Evolutionary conservation across 2,888 invertebrate genomes (phyloP).

Genomic region (Leptinotarsa tumamoca): DNA sequence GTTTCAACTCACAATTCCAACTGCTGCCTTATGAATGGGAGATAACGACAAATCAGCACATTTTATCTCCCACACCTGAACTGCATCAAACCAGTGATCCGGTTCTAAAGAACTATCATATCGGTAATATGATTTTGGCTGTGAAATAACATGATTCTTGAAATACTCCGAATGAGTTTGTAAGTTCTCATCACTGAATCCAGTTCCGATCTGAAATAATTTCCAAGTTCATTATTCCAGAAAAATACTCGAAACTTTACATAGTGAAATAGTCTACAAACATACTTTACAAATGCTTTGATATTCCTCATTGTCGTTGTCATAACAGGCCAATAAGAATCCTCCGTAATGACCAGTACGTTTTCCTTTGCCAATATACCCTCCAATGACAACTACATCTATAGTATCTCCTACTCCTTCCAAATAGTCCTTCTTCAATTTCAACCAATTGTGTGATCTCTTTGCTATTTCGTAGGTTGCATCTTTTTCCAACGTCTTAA

Average conservation of each 20-base stretch:
- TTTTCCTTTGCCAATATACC: slow-evolving; percentile 92
- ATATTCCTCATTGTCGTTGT: slow-evolving; percentile 89
- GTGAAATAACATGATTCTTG: slow-evolving; percentile 78
- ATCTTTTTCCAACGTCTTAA: slow-evolving; percentile 90
- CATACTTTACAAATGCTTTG: slow-evolving; percentile 91
- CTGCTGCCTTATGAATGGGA: slow-evolving; percentile 91
- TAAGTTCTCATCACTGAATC: slow-evolving; percentile 93
- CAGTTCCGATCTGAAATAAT: slow-evolving; percentile 81
- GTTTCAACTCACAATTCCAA: slow-evolving; percentile 77
- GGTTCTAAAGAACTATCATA: slow-evolving; percentile 81
- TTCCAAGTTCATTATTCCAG: neutral
- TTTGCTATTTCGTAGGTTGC: slow-evolving; percentile 98
- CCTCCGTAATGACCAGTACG: slow-evolving; percentile 95
- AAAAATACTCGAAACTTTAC: slow-evolving; percentile 66
- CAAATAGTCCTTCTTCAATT: slow-evolving; percentile 97
- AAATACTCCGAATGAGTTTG: slow-evolving; percentile 81
- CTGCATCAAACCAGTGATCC: slow-evolving; percentile 91
- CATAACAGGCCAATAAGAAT: slow-evolving; percentile 94
- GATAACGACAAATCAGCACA: slow-evolving; percentile 96
- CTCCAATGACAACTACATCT: slow-evolving; percentile 96
- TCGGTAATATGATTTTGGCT: slow-evolving; percentile 83
- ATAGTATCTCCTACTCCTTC: slow-evolving; percentile 96
- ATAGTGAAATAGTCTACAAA: neutral
- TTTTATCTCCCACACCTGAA: slow-evolving; percentile 81
- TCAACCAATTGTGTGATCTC: slow-evolving; percentile 93